Conservation (phyloP, 2,888 invertebrate genomes). For the Caenorhabditis japonica region DNA sequence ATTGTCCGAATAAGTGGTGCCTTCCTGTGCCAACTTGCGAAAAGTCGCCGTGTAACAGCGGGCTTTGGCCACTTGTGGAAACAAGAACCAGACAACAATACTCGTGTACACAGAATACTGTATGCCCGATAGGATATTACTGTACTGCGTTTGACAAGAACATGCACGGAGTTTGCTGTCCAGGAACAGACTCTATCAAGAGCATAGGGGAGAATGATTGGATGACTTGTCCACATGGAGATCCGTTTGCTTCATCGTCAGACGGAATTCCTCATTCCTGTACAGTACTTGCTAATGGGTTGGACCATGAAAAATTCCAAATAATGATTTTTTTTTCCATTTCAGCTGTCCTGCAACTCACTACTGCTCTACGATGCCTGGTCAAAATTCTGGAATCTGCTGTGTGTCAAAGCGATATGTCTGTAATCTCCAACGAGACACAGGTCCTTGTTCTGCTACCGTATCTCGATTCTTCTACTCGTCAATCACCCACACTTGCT, state of each 20-base stretch:
- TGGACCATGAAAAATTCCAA: not conserved
- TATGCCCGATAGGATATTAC: constrained; percentile 65
- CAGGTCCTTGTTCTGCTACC: constrained; percentile 62
- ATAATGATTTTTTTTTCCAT: not conserved
- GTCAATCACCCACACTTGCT: constrained; percentile 55
- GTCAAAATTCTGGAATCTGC: constrained; percentile 62
- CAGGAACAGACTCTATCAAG: constrained; percentile 50
- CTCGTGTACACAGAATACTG: constrained; percentile 54
- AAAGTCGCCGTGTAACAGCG: constrained; percentile 46
- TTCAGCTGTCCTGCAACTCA: constrained; percentile 69
- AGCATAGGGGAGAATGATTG: constrained; percentile 45
- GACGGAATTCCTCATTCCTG: constrained; percentile 64
- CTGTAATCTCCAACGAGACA: constrained; percentile 63
- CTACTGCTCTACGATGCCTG: constrained; percentile 67
- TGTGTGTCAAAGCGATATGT: constrained; percentile 71
- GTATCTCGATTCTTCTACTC: constrained; percentile 67
- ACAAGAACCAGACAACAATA: constrained; percentile 58
- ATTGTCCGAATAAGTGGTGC: constrained; percentile 60
- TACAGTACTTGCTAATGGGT: constrained; percentile 53
- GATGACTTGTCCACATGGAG: constrained; percentile 65
- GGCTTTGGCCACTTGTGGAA: constrained; percentile 56
- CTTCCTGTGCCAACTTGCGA: constrained; percentile 67
- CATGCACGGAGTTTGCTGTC: constrained; percentile 67
- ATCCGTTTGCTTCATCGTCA: constrained; percentile 60
- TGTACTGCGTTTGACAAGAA: constrained; percentile 64